Base-by-base conservation (phyloP, 2,888 invertebrate genomes). In the Xylocampa areola region DNA sequence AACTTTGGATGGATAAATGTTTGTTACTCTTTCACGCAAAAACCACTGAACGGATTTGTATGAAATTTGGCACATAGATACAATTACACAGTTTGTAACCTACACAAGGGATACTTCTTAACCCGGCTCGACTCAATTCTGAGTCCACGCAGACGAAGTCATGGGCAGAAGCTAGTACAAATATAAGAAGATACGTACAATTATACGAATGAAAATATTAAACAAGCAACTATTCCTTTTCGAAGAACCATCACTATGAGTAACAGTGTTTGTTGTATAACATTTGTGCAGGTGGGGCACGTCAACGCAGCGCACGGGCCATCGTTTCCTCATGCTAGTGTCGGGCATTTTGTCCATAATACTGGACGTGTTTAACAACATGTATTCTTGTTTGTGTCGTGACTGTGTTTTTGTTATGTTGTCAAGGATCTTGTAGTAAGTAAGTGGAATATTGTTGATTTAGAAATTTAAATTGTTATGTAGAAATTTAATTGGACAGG, bases 351-450 rank as follows among this genome's bases (percentile, higher is more conserved):
- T 29, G 48, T 17, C 47, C 52, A 49, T 52, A 43, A 58, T 61
- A 74, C 72, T 65, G 53, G 72, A 54, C 75, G 75, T 53, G 60
- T 67, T 5, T 6, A 4, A 8, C 11, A 62, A 35, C 30, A 58
- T 64, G 65, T 36, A 35, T 37, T 21, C n/a, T 19, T 29, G 14
- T 48, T 11, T 4, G n/a, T 17, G 11, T 33, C 32, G 50, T 63
- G 68, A 64, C 10, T 30, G 33, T 65, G 49, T 33, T 36, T 30
- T 59, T 63, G 57, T 68, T 47, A 66, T 66, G 65, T 57, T 11
- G 6, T n/a, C 23, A 21, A 21, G 7, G 39, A 37, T 45, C 63
- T 33, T 19, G 17, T 23, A 45, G 66, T 66, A 40, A 68, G 69
- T 66, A 3, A 4, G 8, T 7, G 4, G 7, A 7, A 25, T 4